Evolutionary conservation across 2,888 invertebrate species (phyloP), one percentile per base, ranked within the genome.

Genomic region (Dasysyrphus tricinctus): DNA sequence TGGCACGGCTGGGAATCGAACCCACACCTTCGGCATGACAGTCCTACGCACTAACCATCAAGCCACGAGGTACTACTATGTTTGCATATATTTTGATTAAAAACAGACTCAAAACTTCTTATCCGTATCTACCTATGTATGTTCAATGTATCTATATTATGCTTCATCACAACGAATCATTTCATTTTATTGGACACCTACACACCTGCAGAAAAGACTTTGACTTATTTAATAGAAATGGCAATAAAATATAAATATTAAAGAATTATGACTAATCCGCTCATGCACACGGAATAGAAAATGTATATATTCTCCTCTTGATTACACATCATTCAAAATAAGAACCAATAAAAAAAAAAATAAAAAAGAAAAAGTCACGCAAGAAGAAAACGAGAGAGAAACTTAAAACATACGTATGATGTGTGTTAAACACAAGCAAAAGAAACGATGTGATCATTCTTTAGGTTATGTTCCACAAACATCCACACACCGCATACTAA

Each of bases 311-410:
- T 57, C 76, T 73, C 42, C 24, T 47, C 51, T 57, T 80, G 57
- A 85, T 80, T 77, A 80, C 63, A 70, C 80, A 85, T 51, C 69
- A 54, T 65, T 69, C 61, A 70, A 81, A 54, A 29, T 44, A 42
- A 37, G 16, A 56, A 8, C n/a, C 8, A 11, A 34, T 3, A 49
- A 24, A 54, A 9, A 47, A 7, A 5, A 29, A 16, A 61, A 39
- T 4, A 12, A 47, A 34, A n/a, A 47, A 61, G 34, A 57, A 19
- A 14, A n/a, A 29, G 14, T 1, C n/a, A 16, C 24, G 24, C 56
- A 65, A 47, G 51, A 39, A 49, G 11, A 79, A 47, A 44, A 29
- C 24, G 24, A 44, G 54, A 78, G 47, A 47, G 9, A 56, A 37
- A 51, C 56, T 54, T 16, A 42, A 54, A 69, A 63, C 72, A 44